Base-by-base conservation (phyloP, 2,888 invertebrate genomes). In the Trimorus sp. region DNA sequence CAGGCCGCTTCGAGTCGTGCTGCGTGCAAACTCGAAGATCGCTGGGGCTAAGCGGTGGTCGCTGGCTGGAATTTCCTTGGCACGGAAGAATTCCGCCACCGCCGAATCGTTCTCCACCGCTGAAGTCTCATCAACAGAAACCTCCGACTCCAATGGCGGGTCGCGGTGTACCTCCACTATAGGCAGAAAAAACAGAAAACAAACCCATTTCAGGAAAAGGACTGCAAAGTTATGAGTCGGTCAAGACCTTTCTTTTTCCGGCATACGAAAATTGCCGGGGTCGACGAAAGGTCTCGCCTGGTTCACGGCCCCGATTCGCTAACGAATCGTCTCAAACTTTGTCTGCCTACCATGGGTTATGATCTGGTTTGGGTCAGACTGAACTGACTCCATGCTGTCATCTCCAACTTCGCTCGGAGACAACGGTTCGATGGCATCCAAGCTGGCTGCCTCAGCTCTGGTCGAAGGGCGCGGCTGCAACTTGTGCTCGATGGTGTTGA, bases 201-300 rank as follows among this genome's bases (percentile, higher is more conserved):
- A 16, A 7, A 9, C 16, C 16, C 16, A 4, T 58, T n/a, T n/a
- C n/a, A n/a, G n/a, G n/a, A n/a, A n/a, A n/a, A 58, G 58, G 8
- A 9, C 36, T 16, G 59, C 59, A 70, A 70, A 70, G 69, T 59
- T 40, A 40, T 59, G 69, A 70, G 59, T 53, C 71, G 71, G 71
- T 71, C 60, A 53, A 53, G 9, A 51, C 62, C 71, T 71, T 45
- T 71, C 71, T 62, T 60, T 12, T 26, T 42, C 53, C 51, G 12
- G 6, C 38, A 36, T 59, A 51, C 36, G 7, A 9, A 51, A 5
- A 14, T 5, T n/a, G 49, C n/a, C 51, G 37, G 51, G 59, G 51
- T 70, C 70, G 8, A 60, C 60, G 54, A 71, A 45, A 62, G 70
- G 51, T 60, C 0, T 60, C 59, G 60, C 70, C 70, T 60, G 70